These are phyloP conservation scores for Scaptomyza reducta DNA, from an alignment of 2,888 invertebrate species.

Conservation along the genomic window DNA sequence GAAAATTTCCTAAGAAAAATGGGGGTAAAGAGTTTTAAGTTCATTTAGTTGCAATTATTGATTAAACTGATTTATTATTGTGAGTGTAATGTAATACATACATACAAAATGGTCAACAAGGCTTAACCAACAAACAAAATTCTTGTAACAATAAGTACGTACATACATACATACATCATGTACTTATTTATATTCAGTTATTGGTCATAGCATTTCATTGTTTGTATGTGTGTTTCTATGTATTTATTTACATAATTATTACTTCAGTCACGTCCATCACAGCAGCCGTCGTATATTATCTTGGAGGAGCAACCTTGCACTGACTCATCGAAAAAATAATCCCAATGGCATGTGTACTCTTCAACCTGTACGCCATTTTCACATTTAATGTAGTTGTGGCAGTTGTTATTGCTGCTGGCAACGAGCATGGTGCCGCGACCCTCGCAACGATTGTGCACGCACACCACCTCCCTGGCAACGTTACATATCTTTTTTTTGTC, in stretches of 20 bases:
- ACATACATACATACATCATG: background rate
- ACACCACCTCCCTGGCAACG: conserved; percentile 58
- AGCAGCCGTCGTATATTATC: conserved; percentile 68
- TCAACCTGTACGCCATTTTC: conserved; percentile 43
- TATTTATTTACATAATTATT: background rate
- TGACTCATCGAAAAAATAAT: conserved; percentile 78
- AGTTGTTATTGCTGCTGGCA: conserved; percentile 65
- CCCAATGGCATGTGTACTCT: conserved; percentile 59
- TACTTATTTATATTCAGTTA: background rate
- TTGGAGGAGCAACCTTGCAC: conserved; percentile 59
- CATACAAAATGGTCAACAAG: background rate
- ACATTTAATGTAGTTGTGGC: conserved; percentile 74
- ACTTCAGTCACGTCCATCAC: conserved; percentile 63
- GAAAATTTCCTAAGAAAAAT: no score
- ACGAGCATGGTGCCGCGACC: conserved; percentile 75
- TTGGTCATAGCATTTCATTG: background rate
- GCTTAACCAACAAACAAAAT: background rate
- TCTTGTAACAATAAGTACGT: no score
- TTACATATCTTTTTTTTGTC: conserved; percentile 43
- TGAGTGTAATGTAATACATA: background rate
- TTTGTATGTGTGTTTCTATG: background rate
- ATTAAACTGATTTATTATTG: conserved; percentile 1
- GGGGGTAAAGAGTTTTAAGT: no score
- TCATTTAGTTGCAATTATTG: background rate
- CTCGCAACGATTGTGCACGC: conserved; percentile 79